These are phyloP conservation scores for Drosophila multiciliata DNA, from an alignment of 2,888 invertebrate species.

Conservation along the genomic window DNA sequence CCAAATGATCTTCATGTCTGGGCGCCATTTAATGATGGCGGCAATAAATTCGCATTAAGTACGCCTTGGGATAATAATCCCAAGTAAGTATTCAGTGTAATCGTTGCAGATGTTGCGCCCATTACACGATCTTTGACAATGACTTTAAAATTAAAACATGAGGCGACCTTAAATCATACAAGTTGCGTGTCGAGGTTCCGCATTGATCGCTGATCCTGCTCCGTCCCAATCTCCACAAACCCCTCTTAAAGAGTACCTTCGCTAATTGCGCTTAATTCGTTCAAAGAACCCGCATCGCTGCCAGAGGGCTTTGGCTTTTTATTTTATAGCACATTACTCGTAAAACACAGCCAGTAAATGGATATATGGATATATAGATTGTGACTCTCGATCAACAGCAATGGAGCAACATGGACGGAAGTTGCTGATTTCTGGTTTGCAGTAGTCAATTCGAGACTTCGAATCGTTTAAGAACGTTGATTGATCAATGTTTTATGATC, in stretches of 20 bases:
- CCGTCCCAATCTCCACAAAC: slow-evolving; percentile 4
- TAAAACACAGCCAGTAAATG: slow-evolving; percentile 23
- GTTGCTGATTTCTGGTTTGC: slow-evolving; percentile 74
- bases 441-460: slow-evolving; percentile 64
- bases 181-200: slow-evolving; percentile 47
- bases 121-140: slow-evolving; percentile 38
- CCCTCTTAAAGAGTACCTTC: slow-evolving; percentile 59
- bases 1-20: slow-evolving; percentile 61
- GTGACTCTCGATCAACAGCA: slow-evolving; percentile 11
- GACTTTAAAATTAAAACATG: slow-evolving; percentile 35
- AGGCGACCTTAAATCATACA: slow-evolving; percentile 46
- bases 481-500: slow-evolving; percentile 76
- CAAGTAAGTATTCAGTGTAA: slow-evolving; percentile 18
- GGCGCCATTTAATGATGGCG: slow-evolving; percentile 64
- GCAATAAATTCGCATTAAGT: slow-evolving; percentile 81
- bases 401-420: slow-evolving; percentile 60
- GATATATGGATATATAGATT: slow-evolving; percentile 1
- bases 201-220: slow-evolving; percentile 49
- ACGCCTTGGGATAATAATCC: slow-evolving; percentile 43
- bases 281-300: slow-evolving; percentile 76
- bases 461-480: slow-evolving; percentile 73
- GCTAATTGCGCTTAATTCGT: slow-evolving; percentile 78
- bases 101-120: slow-evolving; percentile 51
- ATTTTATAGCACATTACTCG: slow-evolving; percentile 48
- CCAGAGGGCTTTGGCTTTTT: slow-evolving; percentile 43